These are phyloP conservation scores for Patiria miniata DNA, from an alignment of 35 echinoderm and acorn worm species.

Conservation along the genomic window DNA sequence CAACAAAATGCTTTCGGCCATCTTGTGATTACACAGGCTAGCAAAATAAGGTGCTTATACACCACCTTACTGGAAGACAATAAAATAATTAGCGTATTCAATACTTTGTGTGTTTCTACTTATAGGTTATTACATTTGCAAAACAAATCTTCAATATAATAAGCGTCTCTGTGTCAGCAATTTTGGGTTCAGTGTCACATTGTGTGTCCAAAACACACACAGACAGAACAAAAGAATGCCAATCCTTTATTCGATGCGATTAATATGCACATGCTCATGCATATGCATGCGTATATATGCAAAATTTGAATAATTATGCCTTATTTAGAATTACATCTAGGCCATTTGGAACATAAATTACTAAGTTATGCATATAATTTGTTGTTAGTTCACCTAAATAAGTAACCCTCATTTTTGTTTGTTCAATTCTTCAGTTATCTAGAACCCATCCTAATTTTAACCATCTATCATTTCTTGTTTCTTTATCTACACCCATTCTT, in stretches of 20 bases:
- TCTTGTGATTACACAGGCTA: not conserved
- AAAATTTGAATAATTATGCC: not conserved
- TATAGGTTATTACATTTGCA: constrained; percentile 14
- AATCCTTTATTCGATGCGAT: not conserved
- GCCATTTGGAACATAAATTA: not conserved
- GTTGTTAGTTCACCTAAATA: constrained; percentile 10
- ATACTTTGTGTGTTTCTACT: not conserved
- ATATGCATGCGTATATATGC: constrained; percentile 20
- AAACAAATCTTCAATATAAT: constrained; percentile 1
- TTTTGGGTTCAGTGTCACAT: not conserved
- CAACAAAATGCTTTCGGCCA: not conserved
- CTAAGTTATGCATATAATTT: constrained; percentile 8
- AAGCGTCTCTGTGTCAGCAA: not conserved
- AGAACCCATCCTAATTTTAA: not conserved
- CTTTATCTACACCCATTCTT: constrained; percentile 26
- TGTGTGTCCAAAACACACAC: not conserved
- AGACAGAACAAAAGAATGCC: not conserved
- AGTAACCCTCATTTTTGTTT: not conserved
- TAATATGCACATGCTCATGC: not conserved
- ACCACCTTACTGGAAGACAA: constrained; percentile 11
- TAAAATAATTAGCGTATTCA: constrained; percentile 24
- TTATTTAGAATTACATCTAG: constrained; percentile 5
- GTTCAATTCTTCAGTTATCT: not conserved
- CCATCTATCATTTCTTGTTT: not conserved
- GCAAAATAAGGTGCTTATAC: not conserved